Evolutionary conservation across 2,113 vertebrate genomes (phyloP), one percentile per base, ranked within the genome.

Genomic region (Rostratula benghalensis): DNA sequence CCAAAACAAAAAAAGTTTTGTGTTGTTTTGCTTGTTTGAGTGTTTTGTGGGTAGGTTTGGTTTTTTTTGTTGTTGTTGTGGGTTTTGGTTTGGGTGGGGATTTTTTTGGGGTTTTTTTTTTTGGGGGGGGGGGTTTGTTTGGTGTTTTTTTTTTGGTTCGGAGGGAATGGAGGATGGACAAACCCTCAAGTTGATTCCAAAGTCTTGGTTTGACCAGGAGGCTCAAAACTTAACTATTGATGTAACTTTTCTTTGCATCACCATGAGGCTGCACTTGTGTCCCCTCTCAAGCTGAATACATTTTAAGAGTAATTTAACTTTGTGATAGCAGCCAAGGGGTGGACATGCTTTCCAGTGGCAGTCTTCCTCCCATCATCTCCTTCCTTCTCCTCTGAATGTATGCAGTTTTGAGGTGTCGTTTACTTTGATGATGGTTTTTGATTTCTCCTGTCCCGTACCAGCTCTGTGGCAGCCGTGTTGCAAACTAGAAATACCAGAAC

Each of bases 231-330:
- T 28, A 67, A 16, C 19, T 75, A 7, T 68, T 64, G 0, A 0
- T 7, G 10, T 28, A 48, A n/a, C 23, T 61, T 82, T 53, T 33
- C 23, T 12, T 50, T 59, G 14, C 13, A 7, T 61, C 17, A 3
- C 35, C 0, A 0, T 24, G n/a, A 50, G 41, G 9, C 20, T 90
- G 11, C 6, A 1, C 9, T 51, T 45, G 3, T 9, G 7, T 33
- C 11, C 37, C 18, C 46, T 54, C 21, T 20, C 14, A 16, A 39
- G 6, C 9, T 41, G 63, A 43, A 35, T 50, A 2, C 2, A 5
- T 48, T 70, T 83, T 41, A 83, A 87, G 23, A 78, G 21, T 7
- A 43, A 11, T 60, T 74, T 71, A 65, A 68, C 53, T 61, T 28
- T 27, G n/a, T 13, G 43, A 5, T 22, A 48, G 19, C 48, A 75